A percentile compares a stretch with the other conserved stretches of the same genome.
Evolutionary conservation across 2,113 vertebrate genomes (phyloP).

Genomic region (Chloroceryle aenea): DNA sequence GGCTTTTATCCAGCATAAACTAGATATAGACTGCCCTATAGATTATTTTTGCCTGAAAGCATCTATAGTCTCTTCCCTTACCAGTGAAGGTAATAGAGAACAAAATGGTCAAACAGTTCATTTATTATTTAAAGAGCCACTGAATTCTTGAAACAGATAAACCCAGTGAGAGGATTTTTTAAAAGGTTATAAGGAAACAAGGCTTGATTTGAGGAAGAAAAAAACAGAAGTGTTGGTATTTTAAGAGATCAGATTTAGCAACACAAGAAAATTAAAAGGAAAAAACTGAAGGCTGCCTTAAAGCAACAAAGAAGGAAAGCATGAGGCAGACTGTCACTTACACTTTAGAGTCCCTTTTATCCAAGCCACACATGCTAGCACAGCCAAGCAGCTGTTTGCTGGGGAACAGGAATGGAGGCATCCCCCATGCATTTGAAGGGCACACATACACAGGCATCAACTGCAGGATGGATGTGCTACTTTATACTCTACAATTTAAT

Average conservation of each 20-base stretch:
- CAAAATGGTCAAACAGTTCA: neutral
- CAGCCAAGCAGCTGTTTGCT: neutral
- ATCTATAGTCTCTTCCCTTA: neutral
- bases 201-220: neutral
- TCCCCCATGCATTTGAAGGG: neutral
- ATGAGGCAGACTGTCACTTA: neutral
- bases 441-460: rapidly evolving
- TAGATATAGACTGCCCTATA: neutral
- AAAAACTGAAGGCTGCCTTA: slow-evolving; percentile 31
- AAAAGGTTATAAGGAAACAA: neutral
- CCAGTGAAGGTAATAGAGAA: neutral
- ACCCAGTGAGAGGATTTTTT: neutral
- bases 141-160: neutral
- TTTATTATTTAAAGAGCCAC: neutral
- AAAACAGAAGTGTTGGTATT: neutral
- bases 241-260: neutral
- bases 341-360: slow-evolving; percentile 11
- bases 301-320: neutral
- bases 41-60: neutral
- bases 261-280: neutral
- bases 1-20: slow-evolving; percentile 20
- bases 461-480: neutral
- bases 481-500: rapidly evolving
- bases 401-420: neutral
- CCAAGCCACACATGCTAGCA: neutral